Conservation (phyloP, 2,113 vertebrate genomes). For the Neolamprologus hecqui region DNA sequence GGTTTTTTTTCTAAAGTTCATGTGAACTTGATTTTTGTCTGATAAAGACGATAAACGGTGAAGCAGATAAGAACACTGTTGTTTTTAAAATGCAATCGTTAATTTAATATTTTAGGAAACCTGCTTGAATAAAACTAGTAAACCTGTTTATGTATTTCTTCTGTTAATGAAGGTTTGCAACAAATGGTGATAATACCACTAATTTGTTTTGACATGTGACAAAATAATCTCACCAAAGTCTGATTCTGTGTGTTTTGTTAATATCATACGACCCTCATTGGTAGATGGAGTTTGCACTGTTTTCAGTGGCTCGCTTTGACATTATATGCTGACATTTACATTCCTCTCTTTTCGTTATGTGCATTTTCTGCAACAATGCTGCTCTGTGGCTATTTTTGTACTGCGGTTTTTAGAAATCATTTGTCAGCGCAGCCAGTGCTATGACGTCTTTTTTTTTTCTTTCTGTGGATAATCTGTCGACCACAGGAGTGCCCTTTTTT, state of each 20-base stretch:
- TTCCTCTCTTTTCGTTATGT: not conserved
- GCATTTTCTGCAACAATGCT: not conserved
- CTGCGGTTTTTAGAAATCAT: not conserved
- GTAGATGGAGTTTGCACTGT: not conserved
- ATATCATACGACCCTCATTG: not conserved
- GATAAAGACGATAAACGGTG: not conserved
- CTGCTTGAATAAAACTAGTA: fast-evolving
- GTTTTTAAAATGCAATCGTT: not conserved
- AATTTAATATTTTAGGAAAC: not conserved
- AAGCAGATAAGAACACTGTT: not conserved
- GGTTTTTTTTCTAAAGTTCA: fast-evolving
- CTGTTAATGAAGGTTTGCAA: not conserved
- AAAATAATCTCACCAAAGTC: not conserved
- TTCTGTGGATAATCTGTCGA: not conserved
- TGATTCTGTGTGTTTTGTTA: not conserved
- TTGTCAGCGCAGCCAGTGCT: not conserved
- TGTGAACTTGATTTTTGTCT: not conserved
- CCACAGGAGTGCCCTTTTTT: not conserved
- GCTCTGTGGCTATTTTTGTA: not conserved
- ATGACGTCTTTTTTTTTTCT: not conserved
- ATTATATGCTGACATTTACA: not conserved
- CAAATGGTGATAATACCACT: not conserved
- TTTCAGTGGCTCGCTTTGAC: not conserved
- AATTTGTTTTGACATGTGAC: not conserved
- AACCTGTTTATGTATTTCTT: not conserved